Conservation (phyloP, 64 coral and sea anemone species). For the Stichodactyla mertensii region DNA sequence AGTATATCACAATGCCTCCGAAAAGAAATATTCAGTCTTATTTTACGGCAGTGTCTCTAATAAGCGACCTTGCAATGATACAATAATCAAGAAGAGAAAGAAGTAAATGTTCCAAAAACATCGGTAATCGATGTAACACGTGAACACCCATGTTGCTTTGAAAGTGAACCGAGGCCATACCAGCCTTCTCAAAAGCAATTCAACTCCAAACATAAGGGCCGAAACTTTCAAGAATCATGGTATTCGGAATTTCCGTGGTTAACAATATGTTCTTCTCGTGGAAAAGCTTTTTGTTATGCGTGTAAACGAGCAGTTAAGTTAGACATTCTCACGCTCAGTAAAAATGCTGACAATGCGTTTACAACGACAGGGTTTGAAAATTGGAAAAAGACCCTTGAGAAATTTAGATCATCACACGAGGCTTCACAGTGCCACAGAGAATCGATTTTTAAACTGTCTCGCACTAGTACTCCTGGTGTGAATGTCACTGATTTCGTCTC, state of each 20-base stretch:
- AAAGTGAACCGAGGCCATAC: no score
- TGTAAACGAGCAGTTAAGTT: slow-evolving; percentile 24
- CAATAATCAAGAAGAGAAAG: no score
- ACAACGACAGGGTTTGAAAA: slow-evolving; percentile 20
- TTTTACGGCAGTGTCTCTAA: neutral
- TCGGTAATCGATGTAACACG: no score
- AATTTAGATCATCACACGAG: slow-evolving; percentile 46
- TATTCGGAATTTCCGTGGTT: slow-evolving; percentile 24
- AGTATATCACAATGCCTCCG: no score
- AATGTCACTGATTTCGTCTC: slow-evolving; percentile 39
- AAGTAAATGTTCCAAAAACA: no score
- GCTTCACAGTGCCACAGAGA: slow-evolving; percentile 45
- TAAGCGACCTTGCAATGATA: neutral
- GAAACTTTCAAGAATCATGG: slow-evolving; percentile 18
- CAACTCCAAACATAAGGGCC: slow-evolving; percentile 23
- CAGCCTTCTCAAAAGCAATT: neutral
- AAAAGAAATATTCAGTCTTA: no score
- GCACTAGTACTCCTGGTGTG: neutral
- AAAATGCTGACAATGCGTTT: slow-evolving; percentile 34
- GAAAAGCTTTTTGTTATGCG: slow-evolving; percentile 33
- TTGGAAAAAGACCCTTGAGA: slow-evolving; percentile 33
- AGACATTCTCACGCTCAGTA: slow-evolving; percentile 29
- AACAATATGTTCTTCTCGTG: slow-evolving; percentile 20
- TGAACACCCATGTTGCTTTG: no score
- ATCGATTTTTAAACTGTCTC: slow-evolving; percentile 20